Evolutionary conservation across 2,797 vertebrate species (phyloP).

Genomic region (Platalea minor): DNA sequence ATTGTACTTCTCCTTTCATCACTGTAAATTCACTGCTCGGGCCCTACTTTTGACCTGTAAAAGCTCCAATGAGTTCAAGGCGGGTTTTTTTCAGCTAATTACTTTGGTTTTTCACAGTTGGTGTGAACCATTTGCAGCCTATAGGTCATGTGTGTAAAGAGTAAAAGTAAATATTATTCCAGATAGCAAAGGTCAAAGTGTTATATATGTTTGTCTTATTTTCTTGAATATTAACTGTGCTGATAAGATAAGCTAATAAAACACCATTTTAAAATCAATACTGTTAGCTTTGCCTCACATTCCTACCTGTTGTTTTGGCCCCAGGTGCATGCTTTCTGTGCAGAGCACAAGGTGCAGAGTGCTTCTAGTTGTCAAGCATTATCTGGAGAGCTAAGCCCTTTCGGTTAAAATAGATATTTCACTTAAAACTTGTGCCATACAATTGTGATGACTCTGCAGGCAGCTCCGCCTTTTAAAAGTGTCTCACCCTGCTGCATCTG

Average conservation of each 20-base stretch:
- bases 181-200: slow-evolving; percentile 62
- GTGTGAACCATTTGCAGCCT: not conserved
- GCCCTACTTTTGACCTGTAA: not conserved
- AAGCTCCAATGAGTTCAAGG: not conserved
- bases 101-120: not conserved
- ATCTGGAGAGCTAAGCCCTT: not conserved
- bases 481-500: not conserved
- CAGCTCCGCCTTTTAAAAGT: not conserved
- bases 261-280: slow-evolving; percentile 50
- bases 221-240: slow-evolving; percentile 62
- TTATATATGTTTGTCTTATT: slow-evolving; percentile 39
- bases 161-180: slow-evolving; percentile 54
- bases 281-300: slow-evolving; percentile 33
- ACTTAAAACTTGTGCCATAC: not conserved
- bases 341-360: not conserved
- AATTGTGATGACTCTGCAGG: not conserved
- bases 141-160: slow-evolving; percentile 30
- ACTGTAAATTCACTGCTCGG: not conserved
- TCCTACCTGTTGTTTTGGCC: slow-evolving; percentile 3
- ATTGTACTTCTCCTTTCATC: not conserved
- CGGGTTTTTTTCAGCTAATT: not conserved
- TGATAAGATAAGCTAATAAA: slow-evolving; percentile 67
- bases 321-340: not conserved
- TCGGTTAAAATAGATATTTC: not conserved
- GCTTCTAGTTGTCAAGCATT: not conserved